phyloP scores from a whole-genome alignment of 2,113 vertebrate genomes.

The Toxotes chatareus region DNA sequence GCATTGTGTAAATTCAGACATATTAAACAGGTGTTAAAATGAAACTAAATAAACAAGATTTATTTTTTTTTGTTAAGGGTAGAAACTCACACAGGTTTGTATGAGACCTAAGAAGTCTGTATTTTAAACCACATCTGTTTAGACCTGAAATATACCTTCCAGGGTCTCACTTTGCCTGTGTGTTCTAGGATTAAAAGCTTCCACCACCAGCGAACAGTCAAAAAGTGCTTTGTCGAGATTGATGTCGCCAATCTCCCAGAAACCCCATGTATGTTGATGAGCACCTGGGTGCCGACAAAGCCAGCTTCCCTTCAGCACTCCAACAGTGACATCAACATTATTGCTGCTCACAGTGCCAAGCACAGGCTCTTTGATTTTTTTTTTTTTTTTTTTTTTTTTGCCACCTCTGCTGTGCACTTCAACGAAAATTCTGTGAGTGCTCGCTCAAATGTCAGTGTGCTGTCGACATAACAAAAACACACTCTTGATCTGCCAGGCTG shows the following conservation, averaged over 20 bases:
- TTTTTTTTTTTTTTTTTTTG: neutral
- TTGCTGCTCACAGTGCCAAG: slow-evolving; percentile 23
- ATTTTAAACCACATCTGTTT: neutral
- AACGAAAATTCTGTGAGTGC: neutral
- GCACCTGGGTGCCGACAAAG: slow-evolving; percentile 20
- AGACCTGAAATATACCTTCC: neutral
- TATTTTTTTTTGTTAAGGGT: neutral
- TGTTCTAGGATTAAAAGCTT: slow-evolving; percentile 4
- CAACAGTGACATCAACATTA: slow-evolving; percentile 32
- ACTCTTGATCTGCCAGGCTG: neutral
- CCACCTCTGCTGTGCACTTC: neutral
- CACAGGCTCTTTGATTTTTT: slow-evolving; percentile 12
- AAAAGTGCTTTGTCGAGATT: slow-evolving; percentile 27
- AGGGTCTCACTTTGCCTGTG: neutral
- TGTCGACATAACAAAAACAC: slow-evolving; percentile 6
- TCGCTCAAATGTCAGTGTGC: slow-evolving; percentile 17
- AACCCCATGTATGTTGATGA: slow-evolving; percentile 14
- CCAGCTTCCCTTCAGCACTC: slow-evolving; percentile 33
- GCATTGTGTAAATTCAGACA: neutral
- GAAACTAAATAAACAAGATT: neutral
- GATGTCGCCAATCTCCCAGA: slow-evolving; percentile 17
- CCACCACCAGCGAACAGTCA: slow-evolving; percentile 10
- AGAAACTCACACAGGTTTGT: neutral
- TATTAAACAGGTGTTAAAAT: neutral
- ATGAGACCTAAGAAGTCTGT: neutral